These are phyloP conservation scores for Hycleus cichorii DNA, from an alignment of 1,140 invertebrate species.

Conservation along the genomic window DNA sequence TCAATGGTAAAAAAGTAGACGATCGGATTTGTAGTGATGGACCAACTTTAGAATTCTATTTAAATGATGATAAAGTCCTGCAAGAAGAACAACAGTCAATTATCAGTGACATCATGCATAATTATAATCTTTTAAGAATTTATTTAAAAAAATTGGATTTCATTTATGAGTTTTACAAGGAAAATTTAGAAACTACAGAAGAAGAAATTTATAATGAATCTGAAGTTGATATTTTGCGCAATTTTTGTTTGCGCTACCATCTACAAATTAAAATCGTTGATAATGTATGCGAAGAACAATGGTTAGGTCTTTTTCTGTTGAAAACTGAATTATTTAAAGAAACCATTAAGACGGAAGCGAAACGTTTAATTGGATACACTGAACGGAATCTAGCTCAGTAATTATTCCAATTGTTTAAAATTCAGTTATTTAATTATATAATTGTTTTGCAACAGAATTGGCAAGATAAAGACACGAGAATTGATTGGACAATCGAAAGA, in stretches of 20 bases:
- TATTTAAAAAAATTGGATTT: constrained; percentile 60
- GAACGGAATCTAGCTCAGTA: too few relatives aligned
- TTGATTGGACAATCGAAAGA: constrained; percentile 53
- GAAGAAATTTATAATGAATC: constrained; percentile 41
- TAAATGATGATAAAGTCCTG: constrained; percentile 57
- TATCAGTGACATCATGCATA: constrained; percentile 48
- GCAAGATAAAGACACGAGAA: constrained; percentile 51
- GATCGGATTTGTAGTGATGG: constrained; percentile 58
- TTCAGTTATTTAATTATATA: not conserved
- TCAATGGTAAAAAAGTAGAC: constrained; percentile 60
- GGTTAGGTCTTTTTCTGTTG: constrained; percentile 60
- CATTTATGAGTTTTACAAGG: constrained; percentile 60
- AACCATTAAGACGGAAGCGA: constrained; percentile 58
- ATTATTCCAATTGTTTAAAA: not conserved
- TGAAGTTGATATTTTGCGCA: constrained; percentile 48
- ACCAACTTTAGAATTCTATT: constrained; percentile 53
- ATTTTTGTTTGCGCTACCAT: constrained; percentile 52
- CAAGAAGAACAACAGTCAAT: constrained; percentile 46
- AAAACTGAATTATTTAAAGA: constrained; percentile 64
- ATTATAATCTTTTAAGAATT: constrained; percentile 52
- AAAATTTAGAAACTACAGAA: constrained; percentile 57
- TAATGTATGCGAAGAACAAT: constrained; percentile 46
- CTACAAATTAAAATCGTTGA: constrained; percentile 54
- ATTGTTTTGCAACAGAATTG: constrained; percentile 43
- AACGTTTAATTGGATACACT: constrained; percentile 41